Evolutionary conservation across 2,888 invertebrate species (phyloP).

Genomic region (Helleia helle): DNA sequence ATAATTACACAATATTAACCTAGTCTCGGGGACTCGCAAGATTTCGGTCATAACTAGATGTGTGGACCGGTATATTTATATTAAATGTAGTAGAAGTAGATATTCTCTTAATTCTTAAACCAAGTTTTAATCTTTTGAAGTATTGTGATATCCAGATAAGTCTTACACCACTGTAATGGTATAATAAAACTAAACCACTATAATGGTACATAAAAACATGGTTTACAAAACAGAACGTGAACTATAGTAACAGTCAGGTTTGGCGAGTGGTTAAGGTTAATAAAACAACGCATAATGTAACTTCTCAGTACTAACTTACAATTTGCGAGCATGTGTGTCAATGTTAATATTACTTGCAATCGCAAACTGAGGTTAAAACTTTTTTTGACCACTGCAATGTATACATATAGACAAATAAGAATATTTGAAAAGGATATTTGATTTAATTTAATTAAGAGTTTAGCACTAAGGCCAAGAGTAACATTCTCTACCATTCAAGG

Average conservation of each 20-base stretch:
- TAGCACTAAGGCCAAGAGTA: not conserved
- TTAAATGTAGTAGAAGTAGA: too few species aligned
- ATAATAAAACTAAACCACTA: too few species aligned
- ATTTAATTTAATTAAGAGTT: not conserved
- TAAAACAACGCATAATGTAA: not conserved
- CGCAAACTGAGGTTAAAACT: constrained; percentile 23
- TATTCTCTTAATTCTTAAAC: too few species aligned
- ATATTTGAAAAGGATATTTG: not conserved
- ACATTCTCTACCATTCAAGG: not conserved
- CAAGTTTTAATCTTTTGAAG: too few species aligned
- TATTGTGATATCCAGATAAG: too few species aligned
- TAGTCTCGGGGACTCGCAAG: too few species aligned
- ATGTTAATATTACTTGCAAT: constrained; percentile 42
- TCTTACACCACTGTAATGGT: too few species aligned
- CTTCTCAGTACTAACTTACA: constrained; percentile 38
- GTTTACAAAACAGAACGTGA: not conserved
- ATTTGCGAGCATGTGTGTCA: constrained; percentile 55
- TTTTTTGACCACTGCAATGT: not conserved
- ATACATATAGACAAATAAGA: not conserved
- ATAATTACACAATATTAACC: too few species aligned
- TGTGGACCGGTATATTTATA: too few species aligned
- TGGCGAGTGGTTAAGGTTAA: not conserved
- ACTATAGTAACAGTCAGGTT: not conserved
- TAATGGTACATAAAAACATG: too few species aligned
- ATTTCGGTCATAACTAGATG: too few species aligned